phyloP scores from a whole-genome alignment of 2,797 vertebrate genomes.

The Benthosema pterotum region DNA sequence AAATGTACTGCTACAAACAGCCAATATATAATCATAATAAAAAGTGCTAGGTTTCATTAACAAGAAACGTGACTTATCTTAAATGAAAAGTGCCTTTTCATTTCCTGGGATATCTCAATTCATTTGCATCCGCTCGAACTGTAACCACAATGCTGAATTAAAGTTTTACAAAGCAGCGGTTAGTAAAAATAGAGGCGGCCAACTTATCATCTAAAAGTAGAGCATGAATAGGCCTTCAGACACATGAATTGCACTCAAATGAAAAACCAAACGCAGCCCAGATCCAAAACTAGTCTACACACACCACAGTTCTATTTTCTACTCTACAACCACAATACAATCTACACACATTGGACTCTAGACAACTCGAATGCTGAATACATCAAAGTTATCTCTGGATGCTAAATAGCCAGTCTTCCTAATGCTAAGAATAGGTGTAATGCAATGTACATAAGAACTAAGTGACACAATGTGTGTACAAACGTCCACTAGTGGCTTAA shows the following conservation, averaged over 20 bases:
- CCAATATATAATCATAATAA: too few relatives aligned
- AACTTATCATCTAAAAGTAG: background rate
- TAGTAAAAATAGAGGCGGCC: too few relatives aligned
- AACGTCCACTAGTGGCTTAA: constrained; percentile 17
- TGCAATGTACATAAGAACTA: constrained; percentile 3
- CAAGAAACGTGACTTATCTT: too few relatives aligned
- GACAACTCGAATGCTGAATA: constrained; percentile 77
- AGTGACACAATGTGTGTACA: background rate
- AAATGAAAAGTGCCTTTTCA: too few relatives aligned
- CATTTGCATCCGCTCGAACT: background rate
- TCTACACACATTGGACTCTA: constrained; percentile 45
- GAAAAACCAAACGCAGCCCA: constrained; percentile 47
- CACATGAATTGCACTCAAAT: constrained; percentile 11
- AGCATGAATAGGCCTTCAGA: background rate
- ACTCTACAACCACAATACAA: constrained; percentile 48
- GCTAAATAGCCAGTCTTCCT: too few relatives aligned
- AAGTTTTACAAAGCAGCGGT: background rate
- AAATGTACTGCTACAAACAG: too few relatives aligned
- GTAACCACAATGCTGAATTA: background rate
- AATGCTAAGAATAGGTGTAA: too few relatives aligned
- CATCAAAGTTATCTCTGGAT: constrained; percentile 2
- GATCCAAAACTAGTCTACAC: constrained; percentile 9
- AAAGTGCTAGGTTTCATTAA: too few relatives aligned
- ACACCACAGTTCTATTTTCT: constrained; percentile 46
- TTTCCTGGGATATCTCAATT: too few relatives aligned